Percentiles rank a stretch among this genome's conserved stretches.
Conservation (phyloP, 2,797 vertebrate species). For the Varecia variegata region DNA sequence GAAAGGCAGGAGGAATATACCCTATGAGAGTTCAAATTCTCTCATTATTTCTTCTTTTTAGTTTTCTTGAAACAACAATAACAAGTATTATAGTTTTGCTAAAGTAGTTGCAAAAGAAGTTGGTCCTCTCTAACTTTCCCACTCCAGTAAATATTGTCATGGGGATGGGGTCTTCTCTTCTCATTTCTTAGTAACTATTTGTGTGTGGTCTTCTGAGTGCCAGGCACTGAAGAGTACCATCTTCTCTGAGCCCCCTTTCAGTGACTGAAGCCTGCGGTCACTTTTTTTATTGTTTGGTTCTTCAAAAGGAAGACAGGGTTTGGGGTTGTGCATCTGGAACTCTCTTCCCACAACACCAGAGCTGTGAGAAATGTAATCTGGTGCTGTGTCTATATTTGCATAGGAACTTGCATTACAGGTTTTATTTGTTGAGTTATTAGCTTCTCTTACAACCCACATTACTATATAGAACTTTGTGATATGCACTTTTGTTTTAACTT, state of each 20-base stretch:
- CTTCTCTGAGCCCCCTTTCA: background rate
- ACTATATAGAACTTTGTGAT: background rate
- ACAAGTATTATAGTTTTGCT: background rate
- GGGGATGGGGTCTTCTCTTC: background rate
- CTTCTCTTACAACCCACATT: background rate
- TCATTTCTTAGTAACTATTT: background rate
- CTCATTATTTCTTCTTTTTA: background rate
- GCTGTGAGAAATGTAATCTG: background rate
- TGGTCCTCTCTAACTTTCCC: background rate
- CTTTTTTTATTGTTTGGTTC: background rate
- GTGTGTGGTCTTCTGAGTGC: background rate
- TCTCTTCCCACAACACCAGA: background rate
- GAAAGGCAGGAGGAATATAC: background rate
- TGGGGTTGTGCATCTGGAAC: background rate
- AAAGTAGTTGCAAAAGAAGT: background rate
- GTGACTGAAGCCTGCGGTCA: background rate
- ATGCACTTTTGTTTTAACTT: slow-evolving; percentile 4
- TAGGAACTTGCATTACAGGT: background rate
- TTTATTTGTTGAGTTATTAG: background rate
- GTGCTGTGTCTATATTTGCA: background rate
- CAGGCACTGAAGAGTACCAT: background rate
- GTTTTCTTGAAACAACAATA: background rate
- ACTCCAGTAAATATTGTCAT: background rate
- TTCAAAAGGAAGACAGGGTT: background rate
- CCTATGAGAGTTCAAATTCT: background rate